These are phyloP conservation scores for Acanthosepion lycidas DNA, from an alignment of 2,888 invertebrate genomes.

Conservation along the genomic window DNA sequence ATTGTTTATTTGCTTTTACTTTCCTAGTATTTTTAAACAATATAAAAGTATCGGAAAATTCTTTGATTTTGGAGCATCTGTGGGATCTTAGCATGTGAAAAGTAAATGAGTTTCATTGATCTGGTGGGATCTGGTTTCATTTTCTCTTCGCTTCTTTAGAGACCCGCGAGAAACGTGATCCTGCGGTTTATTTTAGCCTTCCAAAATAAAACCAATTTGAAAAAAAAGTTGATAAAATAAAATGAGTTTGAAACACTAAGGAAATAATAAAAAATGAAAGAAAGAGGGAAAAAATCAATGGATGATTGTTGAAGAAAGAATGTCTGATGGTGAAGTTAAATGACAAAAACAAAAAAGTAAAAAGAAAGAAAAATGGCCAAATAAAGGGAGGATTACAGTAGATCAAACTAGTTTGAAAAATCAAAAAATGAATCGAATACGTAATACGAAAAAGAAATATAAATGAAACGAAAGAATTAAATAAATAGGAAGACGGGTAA, in stretches of 20 bases:
- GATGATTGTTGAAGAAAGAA: too few relatives aligned
- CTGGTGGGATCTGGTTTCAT: not conserved
- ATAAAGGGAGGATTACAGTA: too few relatives aligned
- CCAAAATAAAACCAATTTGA: not conserved
- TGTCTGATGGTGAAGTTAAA: too few relatives aligned
- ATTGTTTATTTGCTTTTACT: not conserved
- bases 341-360: too few relatives aligned
- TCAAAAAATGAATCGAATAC: too few relatives aligned
- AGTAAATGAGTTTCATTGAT: slow-evolving; percentile 3
- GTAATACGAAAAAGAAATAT: too few relatives aligned
- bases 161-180: not conserved
- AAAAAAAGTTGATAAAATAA: not conserved
- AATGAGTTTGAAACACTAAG: not conserved
- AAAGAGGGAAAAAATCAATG: too few relatives aligned
- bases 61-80: not conserved
- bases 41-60: not conserved
- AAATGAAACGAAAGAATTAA: too few relatives aligned
- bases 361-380: too few relatives aligned
- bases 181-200: not conserved
- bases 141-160: not conserved
- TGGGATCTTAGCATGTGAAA: slow-evolving; percentile 12
- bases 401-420: too few relatives aligned
- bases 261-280: too few relatives aligned
- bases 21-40: not conserved
- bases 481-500: too few relatives aligned